Evolutionary conservation across 2,888 invertebrate species (phyloP).

Genomic region (Drosophila prolongata): DNA sequence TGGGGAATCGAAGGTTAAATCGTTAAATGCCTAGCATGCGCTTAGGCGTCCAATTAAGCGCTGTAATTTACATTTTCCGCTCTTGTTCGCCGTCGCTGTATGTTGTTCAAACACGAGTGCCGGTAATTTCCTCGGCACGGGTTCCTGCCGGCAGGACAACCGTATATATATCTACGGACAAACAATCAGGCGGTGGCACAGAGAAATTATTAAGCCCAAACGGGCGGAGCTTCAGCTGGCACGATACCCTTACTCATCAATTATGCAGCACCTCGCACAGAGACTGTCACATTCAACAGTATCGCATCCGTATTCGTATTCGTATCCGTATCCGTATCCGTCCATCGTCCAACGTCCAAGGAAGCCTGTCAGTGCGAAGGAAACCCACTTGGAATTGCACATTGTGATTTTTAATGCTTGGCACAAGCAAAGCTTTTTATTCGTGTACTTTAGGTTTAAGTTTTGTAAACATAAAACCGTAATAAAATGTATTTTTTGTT

Average conservation of each 20-base stretch:
- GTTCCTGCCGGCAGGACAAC: conserved; percentile 17
- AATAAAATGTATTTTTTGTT: conserved; percentile 7
- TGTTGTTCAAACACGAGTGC: conserved; percentile 20
- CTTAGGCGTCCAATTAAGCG: conserved; percentile 66
- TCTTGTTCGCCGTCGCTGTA: conserved; percentile 46
- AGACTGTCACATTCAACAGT: conserved; percentile 15
- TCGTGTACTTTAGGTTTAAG: conserved; percentile 21
- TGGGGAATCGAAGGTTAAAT: conserved; percentile 23
- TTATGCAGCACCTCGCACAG: conserved; percentile 52
- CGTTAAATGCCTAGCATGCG: conserved; percentile 45
- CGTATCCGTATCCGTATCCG: too few relatives aligned
- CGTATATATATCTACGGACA: conserved; percentile 1
- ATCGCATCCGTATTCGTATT: conserved; percentile 10
- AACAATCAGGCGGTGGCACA: conserved; percentile 1
- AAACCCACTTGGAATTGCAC: conserved; percentile 29
- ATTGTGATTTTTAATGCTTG: conserved; percentile 43
- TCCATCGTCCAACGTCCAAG: neutral
- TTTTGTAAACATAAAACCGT: conserved; percentile 16
- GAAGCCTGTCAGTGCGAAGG: conserved; percentile 1
- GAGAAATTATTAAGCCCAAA: conserved; percentile 12
- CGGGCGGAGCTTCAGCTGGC: conserved; percentile 27
- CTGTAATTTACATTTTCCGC: conserved; percentile 47
- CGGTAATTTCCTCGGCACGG: conserved; percentile 13
- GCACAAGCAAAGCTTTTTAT: conserved; percentile 21
- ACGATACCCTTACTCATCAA: conserved; percentile 38